Evolutionary conservation across 2,888 invertebrate species (phyloP), one percentile per base, ranked within the genome.

Genomic region (Tetanocera ferruginea): DNA sequence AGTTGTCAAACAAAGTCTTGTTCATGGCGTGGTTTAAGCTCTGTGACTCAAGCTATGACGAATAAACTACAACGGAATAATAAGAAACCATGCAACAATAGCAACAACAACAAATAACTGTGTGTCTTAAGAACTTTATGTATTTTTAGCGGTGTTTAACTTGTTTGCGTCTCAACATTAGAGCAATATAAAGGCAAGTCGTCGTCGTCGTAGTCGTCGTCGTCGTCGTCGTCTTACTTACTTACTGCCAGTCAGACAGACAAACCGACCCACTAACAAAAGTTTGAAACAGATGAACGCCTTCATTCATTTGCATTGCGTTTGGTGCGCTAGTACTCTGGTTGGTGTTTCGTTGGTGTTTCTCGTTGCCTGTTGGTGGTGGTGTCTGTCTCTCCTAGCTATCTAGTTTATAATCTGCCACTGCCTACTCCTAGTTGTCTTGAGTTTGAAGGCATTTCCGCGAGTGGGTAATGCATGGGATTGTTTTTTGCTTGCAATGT

Each of bases 391-490:
- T 31, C 34, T 31, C 37, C 37, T 19, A 52, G 34, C 51, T 51
- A 51, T 28, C 51, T 43, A 43, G 43, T 43, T 43, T 43, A 43
- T 43, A 43, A 43, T 43, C 43, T 43, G 43, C 43, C 43, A 43
- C 43, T 43, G 43, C 43, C 43, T 43, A 43, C 43, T 43, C 43
- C 43, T 43, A 43, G 43, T 43, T 43, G 43, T 43, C 43, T 43
- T 43, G 11, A 43, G 43, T 43, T 72, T 43, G 55, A 71, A 71
- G 78, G 76, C 76, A 76, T 78, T 78, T 78, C 78, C 78, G 70
- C 72, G 43, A 78, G 76, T 78, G 76, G 78, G 71, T 72, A 66
- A 71, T 37, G 28, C 55, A 67, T 37, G 55, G 19, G 43, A 66
- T 51, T 34, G 55, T 17, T n/a, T 17, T n/a, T 25, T 17, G 34